Percentiles rank a stretch among this genome's conserved stretches.
Conservation (phyloP, 2,888 invertebrate species). For the Watsonalla cultraria region DNA sequence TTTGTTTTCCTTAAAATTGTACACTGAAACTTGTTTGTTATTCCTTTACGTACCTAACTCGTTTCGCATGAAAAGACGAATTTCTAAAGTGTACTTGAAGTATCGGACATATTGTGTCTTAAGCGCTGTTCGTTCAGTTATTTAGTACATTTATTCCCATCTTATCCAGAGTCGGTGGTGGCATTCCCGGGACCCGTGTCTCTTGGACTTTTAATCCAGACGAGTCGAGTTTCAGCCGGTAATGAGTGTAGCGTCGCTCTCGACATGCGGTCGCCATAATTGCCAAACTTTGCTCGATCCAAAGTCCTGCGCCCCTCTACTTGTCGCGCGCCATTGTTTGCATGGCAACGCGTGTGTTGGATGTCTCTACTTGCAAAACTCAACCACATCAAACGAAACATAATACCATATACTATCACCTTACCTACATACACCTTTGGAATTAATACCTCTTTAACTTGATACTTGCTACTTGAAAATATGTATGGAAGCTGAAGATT, state of each 20-base stretch:
- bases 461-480: too few relatives aligned
- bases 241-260: constrained; percentile 75
- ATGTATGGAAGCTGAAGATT: too few relatives aligned
- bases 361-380: constrained; percentile 46
- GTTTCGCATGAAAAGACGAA: too few relatives aligned
- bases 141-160: constrained; percentile 40
- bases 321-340: constrained; percentile 71
- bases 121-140: constrained; percentile 38
- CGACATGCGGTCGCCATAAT: constrained; percentile 78
- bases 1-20: constrained; percentile 26
- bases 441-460: not conserved
- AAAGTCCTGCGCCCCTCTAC: constrained; percentile 51
- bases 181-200: constrained; percentile 45
- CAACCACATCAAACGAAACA: constrained; percentile 24
- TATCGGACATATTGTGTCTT: constrained; percentile 36
- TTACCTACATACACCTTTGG: not conserved
- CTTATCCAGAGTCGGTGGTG: constrained; percentile 32
- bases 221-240: constrained; percentile 68
- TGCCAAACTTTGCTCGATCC: constrained; percentile 73
- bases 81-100: constrained; percentile 32
- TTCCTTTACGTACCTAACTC: constrained; percentile 7
- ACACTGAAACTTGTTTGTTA: constrained; percentile 25
- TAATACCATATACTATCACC: constrained; percentile 4
- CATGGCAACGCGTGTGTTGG: constrained; percentile 61
- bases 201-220: constrained; percentile 71